Base-by-base conservation (phyloP, 92 coral and sea anemone genomes). In the Zoanthus sansibaricus region DNA sequence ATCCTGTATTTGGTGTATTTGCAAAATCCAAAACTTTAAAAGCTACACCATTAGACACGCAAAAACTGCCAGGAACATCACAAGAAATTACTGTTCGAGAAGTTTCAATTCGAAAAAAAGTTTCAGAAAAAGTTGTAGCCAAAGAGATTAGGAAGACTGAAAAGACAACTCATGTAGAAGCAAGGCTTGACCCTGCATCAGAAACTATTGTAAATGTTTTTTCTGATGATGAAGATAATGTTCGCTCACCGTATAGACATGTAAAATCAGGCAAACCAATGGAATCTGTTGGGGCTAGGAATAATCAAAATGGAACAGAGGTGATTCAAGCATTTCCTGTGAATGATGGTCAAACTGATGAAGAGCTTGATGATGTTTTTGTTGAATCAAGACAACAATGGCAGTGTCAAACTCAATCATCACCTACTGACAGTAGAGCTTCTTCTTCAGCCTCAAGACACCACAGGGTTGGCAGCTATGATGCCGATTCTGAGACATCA, bases 401-500 rank as follows among this genome's bases (percentile, higher is more conserved):
- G 2, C 85, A 77, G 58, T 48, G 51, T 68, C 71, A 71, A 62
- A 52, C 42, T 21, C 66, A 49, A 14, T 72, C 47, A 68, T 71
- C 37, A 21, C 71, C 72, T 15, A 67, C 82, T 16, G 75, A 37
- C 17, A 64, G 59, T 16, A 56, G 75, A 7, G 30, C 9, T 45
- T 44, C 85, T 20, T 74, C 64, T 0, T 13, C 58, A 25, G 45
- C 77, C 70, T 72, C 89, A 48, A 33, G 71, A 15, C 74, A 64
- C 73, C 61, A 17, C 9, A 70, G 46, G 21, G 8, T 80, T 45
- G 88, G 87, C 88, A 93, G 99, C 72, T 95, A 98, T 82, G 99
- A 97, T 90, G 99, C 99, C 9, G 99, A 97, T 80, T 97, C 99
- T 7, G 99, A 97, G 75, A 97, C 95, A 33, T 97, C 99, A 13